phyloP scores from a whole-genome alignment of 1,140 invertebrate genomes.

The Drosophila burlai region DNA sequence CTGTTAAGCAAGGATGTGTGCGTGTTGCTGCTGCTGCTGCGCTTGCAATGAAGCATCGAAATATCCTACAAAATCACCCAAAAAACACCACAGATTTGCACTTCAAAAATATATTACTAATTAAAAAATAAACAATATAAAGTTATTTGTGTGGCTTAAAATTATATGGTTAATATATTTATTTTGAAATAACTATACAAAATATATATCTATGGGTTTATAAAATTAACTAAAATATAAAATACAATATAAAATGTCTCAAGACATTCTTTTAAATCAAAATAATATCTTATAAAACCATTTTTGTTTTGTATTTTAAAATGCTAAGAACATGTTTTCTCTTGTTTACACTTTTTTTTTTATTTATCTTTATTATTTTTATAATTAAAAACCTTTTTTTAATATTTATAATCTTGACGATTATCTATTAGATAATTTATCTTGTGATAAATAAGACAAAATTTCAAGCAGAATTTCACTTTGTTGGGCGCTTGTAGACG shows the following conservation, averaged over 20 bases:
- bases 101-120: neutral
- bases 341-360: neutral
- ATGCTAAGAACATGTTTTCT: neutral
- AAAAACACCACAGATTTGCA: conserved; percentile 6
- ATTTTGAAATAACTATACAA: too few relatives aligned
- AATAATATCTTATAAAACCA: neutral
- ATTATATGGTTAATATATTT: too few relatives aligned
- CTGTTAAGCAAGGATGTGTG: conserved; percentile 62
- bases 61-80: conserved; percentile 58
- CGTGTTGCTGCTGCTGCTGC: conserved; percentile 55
- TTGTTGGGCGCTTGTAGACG: conserved; percentile 32
- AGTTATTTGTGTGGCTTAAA: too few relatives aligned
- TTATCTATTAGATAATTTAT: neutral
- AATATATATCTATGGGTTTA: too few relatives aligned
- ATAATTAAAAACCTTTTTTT: rapidly evolving
- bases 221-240: too few relatives aligned
- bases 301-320: neutral
- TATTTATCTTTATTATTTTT: neutral
- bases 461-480: neutral
- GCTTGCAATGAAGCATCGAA: conserved; percentile 83
- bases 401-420: neutral
- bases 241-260: too few relatives aligned
- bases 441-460: neutral
- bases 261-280: too few relatives aligned
- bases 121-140: too few relatives aligned